Conservation (phyloP, 2,113 vertebrate genomes). For the Phyllostomus hastatus region DNA sequence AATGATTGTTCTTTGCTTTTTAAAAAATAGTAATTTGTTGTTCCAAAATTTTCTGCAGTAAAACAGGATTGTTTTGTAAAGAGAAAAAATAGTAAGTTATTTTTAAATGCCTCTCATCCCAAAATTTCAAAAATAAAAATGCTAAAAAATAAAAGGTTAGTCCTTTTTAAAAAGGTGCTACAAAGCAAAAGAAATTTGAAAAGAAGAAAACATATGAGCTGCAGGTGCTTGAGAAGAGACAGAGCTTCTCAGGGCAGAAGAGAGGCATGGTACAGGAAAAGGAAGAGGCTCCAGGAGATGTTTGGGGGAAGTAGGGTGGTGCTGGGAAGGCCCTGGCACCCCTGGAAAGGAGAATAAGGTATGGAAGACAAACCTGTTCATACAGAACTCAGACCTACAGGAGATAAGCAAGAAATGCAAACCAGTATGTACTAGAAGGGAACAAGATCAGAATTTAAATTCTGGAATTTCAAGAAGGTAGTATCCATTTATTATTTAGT, state of each 20-base stretch:
- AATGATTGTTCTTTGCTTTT: background rate
- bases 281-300: background rate
- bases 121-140: slow-evolving; percentile 34
- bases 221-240: background rate
- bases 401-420: background rate
- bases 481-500: background rate
- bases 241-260: background rate
- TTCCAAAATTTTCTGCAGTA: background rate
- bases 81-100: background rate
- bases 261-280: background rate
- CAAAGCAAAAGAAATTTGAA: background rate
- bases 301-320: too few species aligned
- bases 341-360: background rate
- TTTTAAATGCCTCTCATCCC: background rate
- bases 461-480: background rate
- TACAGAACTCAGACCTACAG: background rate
- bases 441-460: background rate
- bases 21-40: background rate
- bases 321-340: background rate
- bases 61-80: slow-evolving; percentile 8
- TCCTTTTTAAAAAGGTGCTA: background rate
- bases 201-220: background rate
- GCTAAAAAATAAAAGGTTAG: background rate
- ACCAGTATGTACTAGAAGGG: background rate
- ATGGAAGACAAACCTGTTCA: background rate